These are phyloP conservation scores for Labroides dimidiatus DNA, from an alignment of 2,797 vertebrate species.

Conservation along the genomic window DNA sequence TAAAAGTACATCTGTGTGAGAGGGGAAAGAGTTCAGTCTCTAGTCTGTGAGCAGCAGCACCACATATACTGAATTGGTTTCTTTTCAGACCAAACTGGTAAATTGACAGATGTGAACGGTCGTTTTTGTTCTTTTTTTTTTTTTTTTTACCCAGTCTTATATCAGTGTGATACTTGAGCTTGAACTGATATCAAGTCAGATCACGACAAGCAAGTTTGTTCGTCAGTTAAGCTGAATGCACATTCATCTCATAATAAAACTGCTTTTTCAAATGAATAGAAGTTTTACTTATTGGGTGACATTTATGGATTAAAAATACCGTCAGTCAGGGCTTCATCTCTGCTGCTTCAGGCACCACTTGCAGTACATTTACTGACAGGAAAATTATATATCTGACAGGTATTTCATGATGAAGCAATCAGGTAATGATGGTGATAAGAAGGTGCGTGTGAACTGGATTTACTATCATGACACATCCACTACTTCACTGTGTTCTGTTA, in stretches of 20 bases:
- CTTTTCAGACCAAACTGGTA: constrained; percentile 29
- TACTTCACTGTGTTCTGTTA: constrained; percentile 31
- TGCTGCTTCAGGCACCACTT: constrained; percentile 30
- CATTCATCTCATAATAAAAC: constrained; percentile 17
- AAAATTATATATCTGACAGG: constrained; percentile 33
- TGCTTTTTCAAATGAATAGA: constrained; percentile 20
- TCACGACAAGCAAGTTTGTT: constrained; percentile 6
- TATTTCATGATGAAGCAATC: constrained; percentile 31
- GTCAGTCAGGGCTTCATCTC: constrained; percentile 23
- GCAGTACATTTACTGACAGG: constrained; percentile 32
- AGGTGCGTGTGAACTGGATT: constrained; percentile 39
- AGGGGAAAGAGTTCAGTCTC: constrained; percentile 43
- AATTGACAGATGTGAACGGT: constrained; percentile 28
- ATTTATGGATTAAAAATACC: constrained; percentile 36
- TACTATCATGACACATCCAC: constrained; percentile 30
- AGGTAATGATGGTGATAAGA: constrained; percentile 10
- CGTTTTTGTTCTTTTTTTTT: no score
- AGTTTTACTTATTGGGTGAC: constrained; percentile 15
- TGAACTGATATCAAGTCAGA: constrained; percentile 34
- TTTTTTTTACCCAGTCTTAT: constrained; percentile 27
- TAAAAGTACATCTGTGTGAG: constrained; percentile 60
- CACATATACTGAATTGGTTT: constrained; percentile 41
- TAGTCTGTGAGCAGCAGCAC: constrained; percentile 54
- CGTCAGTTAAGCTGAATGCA: constrained; percentile 7
- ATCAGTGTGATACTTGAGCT: constrained; percentile 23